Conservation (phyloP, 2,113 vertebrate species). For the Hemichromis elongatus region DNA sequence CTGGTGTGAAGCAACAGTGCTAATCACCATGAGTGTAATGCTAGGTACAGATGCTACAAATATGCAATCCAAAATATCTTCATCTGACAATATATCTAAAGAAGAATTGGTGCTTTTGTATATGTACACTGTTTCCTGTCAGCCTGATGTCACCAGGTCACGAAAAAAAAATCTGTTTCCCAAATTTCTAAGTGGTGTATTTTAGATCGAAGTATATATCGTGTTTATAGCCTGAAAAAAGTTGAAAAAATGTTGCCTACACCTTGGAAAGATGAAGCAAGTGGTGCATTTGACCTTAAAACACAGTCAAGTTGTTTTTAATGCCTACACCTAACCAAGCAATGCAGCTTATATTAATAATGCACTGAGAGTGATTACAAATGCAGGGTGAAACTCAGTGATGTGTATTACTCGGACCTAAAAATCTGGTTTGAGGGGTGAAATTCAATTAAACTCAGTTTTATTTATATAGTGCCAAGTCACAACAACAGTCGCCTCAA, state of each 20-base stretch:
- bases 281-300: background rate
- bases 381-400: background rate
- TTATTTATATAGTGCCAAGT: too few relatives aligned
- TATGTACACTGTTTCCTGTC: fast-evolving
- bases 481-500: too few relatives aligned
- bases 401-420: background rate
- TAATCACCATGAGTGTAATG: background rate
- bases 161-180: background rate
- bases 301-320: background rate
- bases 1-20: background rate
- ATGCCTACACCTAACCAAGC: background rate
- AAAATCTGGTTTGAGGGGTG: background rate
- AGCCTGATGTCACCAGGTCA: background rate
- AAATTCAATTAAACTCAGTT: too few relatives aligned
- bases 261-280: background rate
- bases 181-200: background rate
- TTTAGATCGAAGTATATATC: background rate
- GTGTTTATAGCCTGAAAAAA: background rate
- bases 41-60: background rate
- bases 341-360: background rate
- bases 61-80: background rate
- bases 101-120: background rate
- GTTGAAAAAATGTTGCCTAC: background rate
- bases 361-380: background rate
- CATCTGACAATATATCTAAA: background rate